Evolutionary conservation across 2,113 vertebrate genomes (phyloP).

Genomic region (Chamaea fasciata): DNA sequence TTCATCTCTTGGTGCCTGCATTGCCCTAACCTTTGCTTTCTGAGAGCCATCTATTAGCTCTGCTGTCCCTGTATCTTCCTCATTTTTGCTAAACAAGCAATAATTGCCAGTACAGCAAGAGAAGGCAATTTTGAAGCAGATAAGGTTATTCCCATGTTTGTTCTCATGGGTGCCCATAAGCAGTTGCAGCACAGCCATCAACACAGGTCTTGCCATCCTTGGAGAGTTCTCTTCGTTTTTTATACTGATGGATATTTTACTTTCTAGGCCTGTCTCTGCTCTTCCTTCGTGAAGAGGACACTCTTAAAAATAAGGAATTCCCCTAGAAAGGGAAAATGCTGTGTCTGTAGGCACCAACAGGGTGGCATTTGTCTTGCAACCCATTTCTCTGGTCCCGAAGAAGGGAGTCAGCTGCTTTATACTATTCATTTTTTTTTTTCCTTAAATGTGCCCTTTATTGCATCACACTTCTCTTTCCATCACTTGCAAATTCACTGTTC

Average conservation of each 20-base stretch:
- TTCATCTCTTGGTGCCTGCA: not conserved
- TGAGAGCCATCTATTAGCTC: not conserved
- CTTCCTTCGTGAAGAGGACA: not conserved
- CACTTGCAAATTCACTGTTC: not conserved
- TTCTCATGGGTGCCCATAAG: not conserved
- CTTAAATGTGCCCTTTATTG: not conserved
- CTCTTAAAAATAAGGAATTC: not conserved
- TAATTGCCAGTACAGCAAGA: not conserved
- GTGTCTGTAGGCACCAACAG: not conserved
- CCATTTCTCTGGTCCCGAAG: not conserved
- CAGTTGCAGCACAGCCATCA: not conserved
- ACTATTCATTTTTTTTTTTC: not conserved
- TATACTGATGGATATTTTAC: not conserved
- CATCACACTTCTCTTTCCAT: not conserved
- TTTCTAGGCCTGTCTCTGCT: not conserved
- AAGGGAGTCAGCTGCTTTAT: not conserved
- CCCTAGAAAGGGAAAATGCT: not conserved
- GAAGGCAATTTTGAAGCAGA: not conserved
- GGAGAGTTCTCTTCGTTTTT: not conserved
- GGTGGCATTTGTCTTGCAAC: not conserved
- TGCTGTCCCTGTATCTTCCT: not conserved
- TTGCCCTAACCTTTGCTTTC: not conserved
- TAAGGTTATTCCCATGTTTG: not conserved
- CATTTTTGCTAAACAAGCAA: accelerated
- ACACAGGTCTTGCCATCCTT: accelerated